Evolutionary conservation across 1,140 invertebrate genomes (phyloP).

Genomic region (Mylabris phalerata): DNA sequence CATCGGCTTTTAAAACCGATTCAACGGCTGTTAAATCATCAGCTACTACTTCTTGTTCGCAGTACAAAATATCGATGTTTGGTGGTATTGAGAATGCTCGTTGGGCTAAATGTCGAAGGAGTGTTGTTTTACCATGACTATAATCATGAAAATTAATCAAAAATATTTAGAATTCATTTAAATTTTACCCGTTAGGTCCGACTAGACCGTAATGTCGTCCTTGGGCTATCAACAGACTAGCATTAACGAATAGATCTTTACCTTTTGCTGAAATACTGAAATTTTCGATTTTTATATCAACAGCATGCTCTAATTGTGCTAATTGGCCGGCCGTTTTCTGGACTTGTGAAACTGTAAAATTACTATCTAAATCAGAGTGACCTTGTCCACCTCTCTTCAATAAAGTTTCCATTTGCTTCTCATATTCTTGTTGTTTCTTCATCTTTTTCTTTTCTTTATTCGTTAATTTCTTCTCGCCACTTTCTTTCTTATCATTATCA

Average conservation of each 20-base stretch:
- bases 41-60: conserved; percentile 97
- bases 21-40: conserved; percentile 89
- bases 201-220: conserved; percentile 95
- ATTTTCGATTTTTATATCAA: conserved; percentile 98
- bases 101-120: conserved; percentile 87
- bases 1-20: conserved; percentile 87
- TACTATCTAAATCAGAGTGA: conserved; percentile 80
- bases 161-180: no score
- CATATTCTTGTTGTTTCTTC: conserved; percentile 88
- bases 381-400: conserved; percentile 83
- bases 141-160: no score
- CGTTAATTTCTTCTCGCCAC: conserved; percentile 66
- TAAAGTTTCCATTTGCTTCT: conserved; percentile 83
- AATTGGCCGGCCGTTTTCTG: conserved; percentile 79
- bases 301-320: conserved; percentile 83
- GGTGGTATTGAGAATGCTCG: conserved; percentile 88
- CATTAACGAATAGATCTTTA: conserved; percentile 96
- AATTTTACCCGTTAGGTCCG: conserved; percentile 80
- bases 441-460: conserved; percentile 94
- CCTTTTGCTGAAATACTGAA: conserved; percentile 97
- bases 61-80: conserved; percentile 95
- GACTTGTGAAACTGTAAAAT: conserved; percentile 95
- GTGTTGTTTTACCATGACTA: conserved; percentile 94
- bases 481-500: conserved; percentile 18
- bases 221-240: conserved; percentile 87